Evolutionary conservation across 2,888 invertebrate genomes (phyloP).

Genomic region (Lepidochrysops patricia): DNA sequence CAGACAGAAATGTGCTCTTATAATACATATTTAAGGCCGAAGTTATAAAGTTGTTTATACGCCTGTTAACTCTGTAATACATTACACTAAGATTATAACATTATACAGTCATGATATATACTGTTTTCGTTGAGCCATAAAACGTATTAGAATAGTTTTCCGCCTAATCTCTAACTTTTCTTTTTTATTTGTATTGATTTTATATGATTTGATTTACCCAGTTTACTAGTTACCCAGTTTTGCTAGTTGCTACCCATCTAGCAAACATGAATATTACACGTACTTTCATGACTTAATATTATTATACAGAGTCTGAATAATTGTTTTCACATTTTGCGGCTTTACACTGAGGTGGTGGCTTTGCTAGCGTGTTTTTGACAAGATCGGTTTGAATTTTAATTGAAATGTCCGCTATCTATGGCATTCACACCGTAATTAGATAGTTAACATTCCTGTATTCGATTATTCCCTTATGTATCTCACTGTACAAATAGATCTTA

Average conservation of each 20-base stretch:
- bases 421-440: not conserved
- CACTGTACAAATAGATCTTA: no score
- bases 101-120: constrained; percentile 10
- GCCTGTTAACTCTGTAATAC: constrained; percentile 7
- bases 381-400: not conserved
- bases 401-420: not conserved
- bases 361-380: not conserved
- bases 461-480: no score
- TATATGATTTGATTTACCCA: no score
- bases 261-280: not conserved
- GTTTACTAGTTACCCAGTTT: no score
- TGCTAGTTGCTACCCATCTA: no score
- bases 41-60: not conserved
- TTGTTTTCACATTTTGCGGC: no score
- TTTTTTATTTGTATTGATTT: no score
- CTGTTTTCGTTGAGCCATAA: constrained; percentile 5
- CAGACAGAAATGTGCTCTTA: constrained; percentile 8
- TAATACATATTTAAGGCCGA: constrained; percentile 10
- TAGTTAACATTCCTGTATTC: no score
- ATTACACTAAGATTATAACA: constrained; percentile 8
- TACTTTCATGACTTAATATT: not conserved
- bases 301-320: not conserved
- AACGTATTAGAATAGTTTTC: constrained; percentile 6
- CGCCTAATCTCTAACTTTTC: constrained; percentile 3
- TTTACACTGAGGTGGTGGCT: not conserved